phyloP scores from a whole-genome alignment of 2,113 vertebrate species.

The Paradoxurus hermaphroditus region DNA sequence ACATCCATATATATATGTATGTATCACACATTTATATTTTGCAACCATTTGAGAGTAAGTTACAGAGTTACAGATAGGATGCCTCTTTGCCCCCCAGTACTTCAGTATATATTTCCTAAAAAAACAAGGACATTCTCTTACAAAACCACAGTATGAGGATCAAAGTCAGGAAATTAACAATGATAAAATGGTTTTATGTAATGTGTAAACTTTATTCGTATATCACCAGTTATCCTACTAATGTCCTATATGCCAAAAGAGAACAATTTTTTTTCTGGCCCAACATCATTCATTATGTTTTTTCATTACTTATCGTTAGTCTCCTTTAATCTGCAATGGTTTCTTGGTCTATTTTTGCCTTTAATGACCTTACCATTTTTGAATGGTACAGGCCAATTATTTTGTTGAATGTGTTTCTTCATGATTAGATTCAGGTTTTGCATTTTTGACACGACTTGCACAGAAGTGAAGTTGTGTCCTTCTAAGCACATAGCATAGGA shows the following conservation, averaged over 20 bases:
- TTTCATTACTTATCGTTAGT: background rate
- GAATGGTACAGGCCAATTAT: background rate
- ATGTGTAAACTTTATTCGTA: background rate
- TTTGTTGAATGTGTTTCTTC: background rate
- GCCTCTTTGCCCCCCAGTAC: background rate
- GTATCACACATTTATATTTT: background rate
- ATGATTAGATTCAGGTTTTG: background rate
- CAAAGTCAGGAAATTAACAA: background rate
- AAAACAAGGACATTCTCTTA: background rate
- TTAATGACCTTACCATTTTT: background rate
- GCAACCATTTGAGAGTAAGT: background rate
- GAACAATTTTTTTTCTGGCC: background rate
- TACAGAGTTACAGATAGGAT: background rate
- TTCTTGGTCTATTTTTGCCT: background rate
- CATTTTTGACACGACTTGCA: background rate
- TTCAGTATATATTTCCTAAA: slow-evolving; percentile 7
- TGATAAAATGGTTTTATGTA: background rate
- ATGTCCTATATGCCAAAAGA: background rate
- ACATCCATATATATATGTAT: background rate
- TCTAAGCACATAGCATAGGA: background rate
- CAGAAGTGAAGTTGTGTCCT: background rate
- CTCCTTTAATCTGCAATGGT: background rate
- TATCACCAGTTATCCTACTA: background rate
- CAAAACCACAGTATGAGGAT: background rate
- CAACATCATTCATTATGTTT: background rate